Conservation (phyloP, 2,797 vertebrate genomes). For the Myiothlypis coronata region DNA sequence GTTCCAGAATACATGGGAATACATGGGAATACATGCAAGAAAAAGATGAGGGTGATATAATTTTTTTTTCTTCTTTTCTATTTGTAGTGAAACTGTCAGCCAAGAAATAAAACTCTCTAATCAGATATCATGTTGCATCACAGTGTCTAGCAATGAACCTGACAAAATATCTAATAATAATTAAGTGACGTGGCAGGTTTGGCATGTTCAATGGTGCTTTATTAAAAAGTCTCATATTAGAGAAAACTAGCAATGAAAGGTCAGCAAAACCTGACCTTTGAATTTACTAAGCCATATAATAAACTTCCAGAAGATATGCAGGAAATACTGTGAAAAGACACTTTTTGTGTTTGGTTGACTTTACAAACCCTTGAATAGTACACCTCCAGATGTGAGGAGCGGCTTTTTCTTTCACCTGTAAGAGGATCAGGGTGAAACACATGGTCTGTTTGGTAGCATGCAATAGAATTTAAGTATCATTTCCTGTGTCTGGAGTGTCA, state of each 20-base stretch:
- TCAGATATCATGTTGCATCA: not conserved
- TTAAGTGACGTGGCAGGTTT: not conserved
- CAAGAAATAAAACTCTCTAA: not conserved
- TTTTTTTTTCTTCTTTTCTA: not conserved
- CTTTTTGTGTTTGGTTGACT: not conserved
- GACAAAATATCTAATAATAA: constrained; percentile 17
- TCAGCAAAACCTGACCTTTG: not conserved
- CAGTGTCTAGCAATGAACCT: not conserved
- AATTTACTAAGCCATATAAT: constrained; percentile 1
- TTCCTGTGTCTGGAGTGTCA: not conserved
- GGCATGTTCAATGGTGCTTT: not conserved
- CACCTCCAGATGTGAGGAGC: not conserved
- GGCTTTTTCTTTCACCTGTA: not conserved
- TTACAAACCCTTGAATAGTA: not conserved
- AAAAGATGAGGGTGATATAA: not conserved
- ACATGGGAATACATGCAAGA: not conserved
- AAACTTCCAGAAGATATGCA: not conserved
- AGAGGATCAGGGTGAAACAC: not conserved
- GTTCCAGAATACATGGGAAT: not conserved
- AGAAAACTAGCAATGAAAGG: constrained; percentile 3
- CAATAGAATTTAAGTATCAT: not conserved
- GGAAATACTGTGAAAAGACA: not conserved
- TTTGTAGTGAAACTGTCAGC: not conserved
- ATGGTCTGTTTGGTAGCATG: not conserved
- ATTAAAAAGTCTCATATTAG: not conserved